phyloP scores from a whole-genome alignment of 2,888 invertebrate species.

The Lithosia quadra region DNA sequence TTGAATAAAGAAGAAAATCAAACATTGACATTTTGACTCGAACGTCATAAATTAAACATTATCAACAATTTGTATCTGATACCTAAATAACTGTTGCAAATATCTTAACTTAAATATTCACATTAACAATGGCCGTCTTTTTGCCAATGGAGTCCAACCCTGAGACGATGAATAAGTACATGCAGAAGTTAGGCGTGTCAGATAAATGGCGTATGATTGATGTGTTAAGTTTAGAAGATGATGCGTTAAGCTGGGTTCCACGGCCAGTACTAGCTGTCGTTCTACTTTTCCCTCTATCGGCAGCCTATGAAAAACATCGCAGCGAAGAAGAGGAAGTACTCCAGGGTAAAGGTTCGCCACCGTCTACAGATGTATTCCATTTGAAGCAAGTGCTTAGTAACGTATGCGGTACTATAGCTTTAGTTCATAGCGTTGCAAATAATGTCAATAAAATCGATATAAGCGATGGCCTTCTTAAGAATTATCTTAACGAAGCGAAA shows the following conservation, averaged over 20 bases:
- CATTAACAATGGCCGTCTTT: conserved; percentile 62
- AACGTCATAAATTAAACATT: conserved; percentile 7
- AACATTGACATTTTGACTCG: conserved; percentile 5
- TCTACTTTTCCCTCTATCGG: conserved; percentile 94
- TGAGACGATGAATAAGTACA: conserved; percentile 89
- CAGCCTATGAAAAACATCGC: conserved; percentile 90
- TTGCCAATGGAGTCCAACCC: conserved; percentile 87
- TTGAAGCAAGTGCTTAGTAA: conserved; percentile 96
- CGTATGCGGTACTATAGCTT: conserved; percentile 98
- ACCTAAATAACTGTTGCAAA: not conserved
- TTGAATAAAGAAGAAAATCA: conserved; percentile 1
- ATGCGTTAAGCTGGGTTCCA: conserved; percentile 94
- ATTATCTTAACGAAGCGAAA: conserved; percentile 90
- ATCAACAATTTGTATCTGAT: not conserved
- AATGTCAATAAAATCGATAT: conserved; percentile 91
- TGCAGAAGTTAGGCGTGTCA: conserved; percentile 93
- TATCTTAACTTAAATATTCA: not conserved
- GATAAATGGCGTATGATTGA: conserved; percentile 94
- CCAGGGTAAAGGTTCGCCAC: conserved; percentile 82
- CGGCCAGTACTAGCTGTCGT: conserved; percentile 94
- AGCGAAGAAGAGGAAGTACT: conserved; percentile 88
- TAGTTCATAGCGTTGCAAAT: conserved; percentile 97
- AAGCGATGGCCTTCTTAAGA: conserved; percentile 89
- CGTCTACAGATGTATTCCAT: conserved; percentile 91
- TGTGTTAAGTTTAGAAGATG: conserved; percentile 96